Evolutionary conservation across 2,888 invertebrate species (phyloP).

Genomic region (Ecdyonurus torrentis): DNA sequence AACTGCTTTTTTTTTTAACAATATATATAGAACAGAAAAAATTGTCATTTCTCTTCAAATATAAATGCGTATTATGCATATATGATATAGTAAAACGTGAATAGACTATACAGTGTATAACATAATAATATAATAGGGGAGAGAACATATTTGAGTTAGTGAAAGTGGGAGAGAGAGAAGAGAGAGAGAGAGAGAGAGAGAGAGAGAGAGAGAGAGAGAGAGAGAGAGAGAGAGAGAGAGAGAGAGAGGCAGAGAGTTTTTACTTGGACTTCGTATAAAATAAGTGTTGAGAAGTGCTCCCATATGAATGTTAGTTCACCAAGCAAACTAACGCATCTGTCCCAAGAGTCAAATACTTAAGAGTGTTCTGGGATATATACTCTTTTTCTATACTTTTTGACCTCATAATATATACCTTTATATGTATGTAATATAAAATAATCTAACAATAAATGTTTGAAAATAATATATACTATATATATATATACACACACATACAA

Average conservation of each 20-base stretch:
- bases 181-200: no score
- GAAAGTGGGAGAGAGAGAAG: no score
- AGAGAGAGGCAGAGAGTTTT: not conserved
- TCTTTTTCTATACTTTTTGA: not conserved
- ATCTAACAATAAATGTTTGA: not conserved
- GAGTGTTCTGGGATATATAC: not conserved
- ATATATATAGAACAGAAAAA: not conserved
- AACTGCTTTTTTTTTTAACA: not conserved
- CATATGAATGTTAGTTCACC: not conserved
- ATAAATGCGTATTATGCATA: not conserved
- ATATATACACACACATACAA: no score
- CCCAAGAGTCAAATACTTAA: conserved; percentile 2
- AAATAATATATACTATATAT: not conserved
- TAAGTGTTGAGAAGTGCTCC: not conserved
- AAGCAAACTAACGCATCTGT: not conserved
- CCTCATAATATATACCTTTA: not conserved
- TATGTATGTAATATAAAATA: not conserved
- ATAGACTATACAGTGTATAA: not conserved
- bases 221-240: no score
- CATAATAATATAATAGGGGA: not conserved
- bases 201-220: no score
- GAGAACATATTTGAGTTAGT: no score
- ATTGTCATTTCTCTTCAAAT: not conserved
- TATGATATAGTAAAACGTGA: not conserved
- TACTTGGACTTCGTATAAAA: not conserved